Evolutionary conservation across 2,113 vertebrate species (phyloP), one percentile per base, ranked within the genome.

Genomic region (Propithecus coquereli): DNA sequence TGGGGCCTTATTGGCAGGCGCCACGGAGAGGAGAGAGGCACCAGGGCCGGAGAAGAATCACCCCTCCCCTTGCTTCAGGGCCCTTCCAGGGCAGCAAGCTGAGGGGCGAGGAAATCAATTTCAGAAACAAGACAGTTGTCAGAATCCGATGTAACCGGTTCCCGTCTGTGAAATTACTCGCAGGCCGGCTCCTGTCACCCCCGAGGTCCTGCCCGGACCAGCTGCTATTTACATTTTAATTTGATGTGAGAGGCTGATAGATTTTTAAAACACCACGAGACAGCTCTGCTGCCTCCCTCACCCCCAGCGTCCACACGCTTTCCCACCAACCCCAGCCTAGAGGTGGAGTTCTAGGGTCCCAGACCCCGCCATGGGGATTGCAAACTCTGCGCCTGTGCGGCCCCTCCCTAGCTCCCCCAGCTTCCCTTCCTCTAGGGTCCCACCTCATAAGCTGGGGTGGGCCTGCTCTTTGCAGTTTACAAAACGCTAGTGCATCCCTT

Each of bases 161-260:
- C 80, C 74, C 1, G 25, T 94, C 93, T 97, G 97, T 97, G 97
- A 97, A 97, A 97, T 96, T 91, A 94, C 97, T 97, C 18, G 1
- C 66, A 74, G 97, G 89, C 92, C 4, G 12, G 94, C 86, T 97
- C 63, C 87, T 79, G 94, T 95, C 74, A 95, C 98, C 88, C 94
- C 87, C 0, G 23, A 91, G 96, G 93, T 95, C 95, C 96, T 97
- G 93, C 93, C 96, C 20, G 1, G 95, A 96, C 93, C 86, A 95
- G 93, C 89, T 91, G 95, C 97, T 96, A 96, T 96, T 97, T 97
- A 96, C 95, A 97, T 97, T 98, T 97, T 98, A 97, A 98, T 98
- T 97, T 96, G 95, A 97, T 94, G 79, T 87, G 96, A 97, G 95
- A 96, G 87, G 95, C 88, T 80, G 96, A 94, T 93, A 97, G 97